Evolutionary conservation across 2,113 vertebrate genomes (phyloP).

Genomic region (Monarcha castaneiventris): DNA sequence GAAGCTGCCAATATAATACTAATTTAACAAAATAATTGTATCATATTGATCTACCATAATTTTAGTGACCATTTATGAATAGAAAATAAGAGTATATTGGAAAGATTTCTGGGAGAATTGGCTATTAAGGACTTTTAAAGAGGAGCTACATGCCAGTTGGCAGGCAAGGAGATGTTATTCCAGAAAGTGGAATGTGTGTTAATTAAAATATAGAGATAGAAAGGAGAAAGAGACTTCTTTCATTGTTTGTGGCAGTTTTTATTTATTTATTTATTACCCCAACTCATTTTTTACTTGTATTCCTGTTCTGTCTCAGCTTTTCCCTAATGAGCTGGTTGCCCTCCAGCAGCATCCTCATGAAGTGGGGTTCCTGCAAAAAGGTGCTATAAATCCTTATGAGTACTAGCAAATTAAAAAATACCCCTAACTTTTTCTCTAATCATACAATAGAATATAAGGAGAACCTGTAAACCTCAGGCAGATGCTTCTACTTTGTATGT

Average conservation of each 20-base stretch:
- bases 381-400: not conserved
- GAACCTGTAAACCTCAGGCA: not conserved
- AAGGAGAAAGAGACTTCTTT: not conserved
- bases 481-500: not conserved
- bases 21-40: not conserved
- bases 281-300: not conserved
- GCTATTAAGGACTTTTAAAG: not conserved
- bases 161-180: not conserved
- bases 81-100: not conserved
- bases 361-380: not conserved
- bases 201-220: not conserved
- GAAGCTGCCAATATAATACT: not conserved
- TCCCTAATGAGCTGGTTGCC: not conserved
- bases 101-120: not conserved
- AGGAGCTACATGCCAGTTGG: not conserved
- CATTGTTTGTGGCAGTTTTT: accelerated
- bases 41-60: not conserved
- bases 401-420: not conserved
- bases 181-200: not conserved
- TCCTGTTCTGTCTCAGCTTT: not conserved
- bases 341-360: not conserved
- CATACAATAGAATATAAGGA: not conserved
- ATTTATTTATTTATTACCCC: not conserved
- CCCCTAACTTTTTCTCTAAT: not conserved
- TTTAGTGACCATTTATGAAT: not conserved